Base-by-base conservation (phyloP, 2,113 vertebrate species). In the Chaetura pelagica region DNA sequence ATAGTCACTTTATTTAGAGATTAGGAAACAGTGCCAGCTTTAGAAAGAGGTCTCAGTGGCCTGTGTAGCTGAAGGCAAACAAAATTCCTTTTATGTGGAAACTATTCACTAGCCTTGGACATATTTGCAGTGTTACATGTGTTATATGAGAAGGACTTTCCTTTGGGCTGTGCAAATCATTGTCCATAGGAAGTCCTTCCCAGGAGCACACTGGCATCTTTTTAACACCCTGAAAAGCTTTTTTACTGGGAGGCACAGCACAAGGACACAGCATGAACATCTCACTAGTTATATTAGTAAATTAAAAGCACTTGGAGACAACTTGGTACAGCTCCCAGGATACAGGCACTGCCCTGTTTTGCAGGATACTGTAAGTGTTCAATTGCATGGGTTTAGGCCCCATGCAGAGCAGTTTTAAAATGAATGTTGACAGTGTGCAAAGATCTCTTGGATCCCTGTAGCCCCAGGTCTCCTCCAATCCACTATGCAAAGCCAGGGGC, bases 231-330 rank as follows among this genome's bases (percentile, higher is more conserved):
- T 94, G 80, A 88, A 55, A 80, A 42, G 63, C 46, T 69, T 46
- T 34, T 90, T 88, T 92, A 57, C 68, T 74, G 72, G 75, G 86
- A 91, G 68, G 57, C 83, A 92, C 2, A 6, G 67, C 7, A 0
- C 88, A 90, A 93, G 80, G 86, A 84, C 87, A 15, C 91, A 93
- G 87, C 61, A 24, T 23, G 78, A 93, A 85, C 62, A 90, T 91
- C 94, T 96, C 89, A 84, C 89, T 95, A 71, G 81, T 68, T 82
- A 42, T 89, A 78, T 87, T 79, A 58, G 89, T 35, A 95, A 96
- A 96, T 89, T 84, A 83, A 93, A 97, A 94, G 84, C 89, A 95
- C 84, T 95, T 89, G 90, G 74, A 87, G 84, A 85, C 6, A 58
- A 64, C 78, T 96, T 91, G 74, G 81, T 91, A 76, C 54, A 66